Conservation (phyloP, 2,113 vertebrate species). For the Tapirus terrestris region DNA sequence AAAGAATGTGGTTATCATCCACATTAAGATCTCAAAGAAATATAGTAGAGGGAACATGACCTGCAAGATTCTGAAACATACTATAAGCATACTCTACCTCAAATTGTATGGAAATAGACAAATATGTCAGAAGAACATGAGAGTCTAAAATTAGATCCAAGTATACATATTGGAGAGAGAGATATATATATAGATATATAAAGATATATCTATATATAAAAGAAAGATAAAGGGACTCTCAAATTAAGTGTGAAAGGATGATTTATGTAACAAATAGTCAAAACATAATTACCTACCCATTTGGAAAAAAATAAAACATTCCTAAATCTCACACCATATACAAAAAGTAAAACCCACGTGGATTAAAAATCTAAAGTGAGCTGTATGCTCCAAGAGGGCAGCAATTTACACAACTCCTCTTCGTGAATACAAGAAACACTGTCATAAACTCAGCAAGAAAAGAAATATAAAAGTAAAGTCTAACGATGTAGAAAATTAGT, state of each 20-base stretch:
- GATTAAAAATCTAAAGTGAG: not conserved
- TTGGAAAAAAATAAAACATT: not conserved
- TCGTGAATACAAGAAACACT: not conserved
- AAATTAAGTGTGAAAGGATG: not conserved
- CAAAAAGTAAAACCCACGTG: not conserved
- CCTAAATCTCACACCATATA: not conserved
- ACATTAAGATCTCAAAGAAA: not conserved
- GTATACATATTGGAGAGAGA: not conserved
- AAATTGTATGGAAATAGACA: not conserved
- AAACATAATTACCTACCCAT: not conserved
- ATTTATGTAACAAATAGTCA: not conserved
- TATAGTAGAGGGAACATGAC: not conserved
- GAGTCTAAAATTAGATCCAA: not conserved
- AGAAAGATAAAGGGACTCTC: not conserved
- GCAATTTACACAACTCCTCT: not conserved
- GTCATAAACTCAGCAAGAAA: not conserved
- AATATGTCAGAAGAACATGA: not conserved
- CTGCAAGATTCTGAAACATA: not conserved
- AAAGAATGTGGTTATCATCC: not conserved
- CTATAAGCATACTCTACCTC: not conserved
- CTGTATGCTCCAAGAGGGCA: not conserved
- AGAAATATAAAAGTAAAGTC: not conserved
- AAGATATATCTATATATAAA: too few relatives aligned
- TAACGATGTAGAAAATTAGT: not conserved
- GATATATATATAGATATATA: too few relatives aligned